A percentile compares a stretch with the other conserved stretches of the same genome.
These are phyloP conservation scores for Buathra laborator DNA, from an alignment of 2,888 invertebrate genomes.

Conservation along the genomic window DNA sequence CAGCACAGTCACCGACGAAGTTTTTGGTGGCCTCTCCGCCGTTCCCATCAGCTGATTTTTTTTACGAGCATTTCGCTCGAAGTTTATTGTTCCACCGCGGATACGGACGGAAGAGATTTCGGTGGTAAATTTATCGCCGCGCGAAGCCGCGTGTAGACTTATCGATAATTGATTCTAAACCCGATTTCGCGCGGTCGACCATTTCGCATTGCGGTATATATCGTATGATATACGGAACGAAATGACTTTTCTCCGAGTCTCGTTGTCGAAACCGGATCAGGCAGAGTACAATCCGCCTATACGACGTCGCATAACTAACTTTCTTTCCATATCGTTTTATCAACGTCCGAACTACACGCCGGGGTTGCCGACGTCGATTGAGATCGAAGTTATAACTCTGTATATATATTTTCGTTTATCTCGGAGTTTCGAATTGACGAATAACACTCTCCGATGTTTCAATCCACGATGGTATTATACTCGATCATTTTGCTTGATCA, in stretches of 20 bases:
- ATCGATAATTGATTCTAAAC: slow-evolving; percentile 46
- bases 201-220: neutral
- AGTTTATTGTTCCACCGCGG: slow-evolving; percentile 51
- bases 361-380: slow-evolving; percentile 31
- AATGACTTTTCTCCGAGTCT: slow-evolving; percentile 10
- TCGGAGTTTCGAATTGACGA: slow-evolving; percentile 18
- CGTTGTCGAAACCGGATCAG: slow-evolving; percentile 50
- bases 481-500: slow-evolving; percentile 42
- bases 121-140: slow-evolving; percentile 25
- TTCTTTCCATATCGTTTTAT: slow-evolving; percentile 15
- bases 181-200: slow-evolving; percentile 39
- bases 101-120: slow-evolving; percentile 43
- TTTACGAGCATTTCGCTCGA: slow-evolving; percentile 56
- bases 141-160: slow-evolving; percentile 2
- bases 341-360: slow-evolving; percentile 11
- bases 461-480: slow-evolving; percentile 9
- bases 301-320: slow-evolving; percentile 26
- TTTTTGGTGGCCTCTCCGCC: slow-evolving; percentile 20
- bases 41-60: slow-evolving; percentile 54
- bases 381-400: slow-evolving; percentile 24
- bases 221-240: slow-evolving; percentile 4
- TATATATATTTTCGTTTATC: neutral
- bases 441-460: too few relatives aligned
- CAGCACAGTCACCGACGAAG: slow-evolving; percentile 19
- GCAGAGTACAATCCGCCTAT: slow-evolving; percentile 40